These are phyloP conservation scores for Leistus spinibarbis DNA, from an alignment of 2,888 invertebrate species.

Conservation along the genomic window DNA sequence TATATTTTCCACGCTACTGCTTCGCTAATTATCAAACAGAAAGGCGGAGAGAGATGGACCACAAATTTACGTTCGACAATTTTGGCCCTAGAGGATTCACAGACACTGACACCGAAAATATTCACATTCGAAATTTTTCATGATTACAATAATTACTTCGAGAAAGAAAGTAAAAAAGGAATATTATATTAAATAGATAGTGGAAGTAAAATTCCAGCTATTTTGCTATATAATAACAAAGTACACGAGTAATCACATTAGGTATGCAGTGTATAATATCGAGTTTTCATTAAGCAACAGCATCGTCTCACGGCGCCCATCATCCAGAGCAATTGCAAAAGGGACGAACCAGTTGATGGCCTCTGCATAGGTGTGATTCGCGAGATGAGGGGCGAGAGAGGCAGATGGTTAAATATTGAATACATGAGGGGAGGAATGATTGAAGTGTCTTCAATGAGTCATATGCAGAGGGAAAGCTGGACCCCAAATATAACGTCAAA, in stretches of 20 bases:
- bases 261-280: constrained; percentile 5
- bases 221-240: neutral
- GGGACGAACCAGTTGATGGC: neutral
- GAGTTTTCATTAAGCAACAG: constrained; percentile 9
- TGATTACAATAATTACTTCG: too few species aligned
- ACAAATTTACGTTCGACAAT: too few species aligned
- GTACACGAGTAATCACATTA: constrained; percentile 23
- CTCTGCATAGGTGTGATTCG: neutral
- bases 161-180: too few species aligned
- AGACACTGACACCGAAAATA: too few species aligned
- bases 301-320: neutral
- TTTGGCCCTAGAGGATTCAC: too few species aligned
- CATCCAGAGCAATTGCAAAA: neutral
- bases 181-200: too few species aligned
- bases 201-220: neutral
- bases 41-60: too few species aligned
- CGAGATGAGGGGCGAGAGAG: neutral
- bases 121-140: too few species aligned
- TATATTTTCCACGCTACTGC: neutral
- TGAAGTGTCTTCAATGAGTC: constrained; percentile 13
- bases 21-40: neutral
- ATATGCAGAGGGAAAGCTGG: neutral
- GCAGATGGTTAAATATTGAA: neutral
- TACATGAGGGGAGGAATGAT: constrained; percentile 2
- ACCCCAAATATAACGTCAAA: constrained; percentile 2